Base-by-base conservation (phyloP, 2,888 invertebrate species). In the Cotesia congregata region DNA sequence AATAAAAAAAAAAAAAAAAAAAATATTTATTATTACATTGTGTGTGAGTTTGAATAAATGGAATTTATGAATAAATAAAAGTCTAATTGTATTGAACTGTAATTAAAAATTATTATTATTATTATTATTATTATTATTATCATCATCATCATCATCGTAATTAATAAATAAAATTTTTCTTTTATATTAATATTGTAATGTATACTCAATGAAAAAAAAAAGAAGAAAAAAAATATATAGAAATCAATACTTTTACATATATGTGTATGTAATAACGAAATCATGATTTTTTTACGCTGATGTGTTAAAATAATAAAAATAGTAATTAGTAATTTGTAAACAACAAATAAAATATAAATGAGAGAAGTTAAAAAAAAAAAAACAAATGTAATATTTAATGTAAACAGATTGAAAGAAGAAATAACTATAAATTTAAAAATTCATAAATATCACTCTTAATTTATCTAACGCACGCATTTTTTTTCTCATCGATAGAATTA, bases 181-280 rank as follows among this genome's bases (percentile, higher is more conserved):
- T 67, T 40, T 20, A 17, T 40, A 38, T 67, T 20, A 64, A 17
- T 61, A 74, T 59, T 30, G 39, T 61, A 67, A 64, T 40, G 50
- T 17, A 70, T 77, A 68, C 17, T 15, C 12, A 67, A 70, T 62
- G 73, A 59, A 39, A 59, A 2, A 65, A 64, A 64, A n/a, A 40
- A 72, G 60, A 30, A 67, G 30, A 77, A 74, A 71, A 74, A 64
- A 62, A 68, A 61, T 76, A 61, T 71, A 73, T 74, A 75, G 75
- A 79, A 79, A 77, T 78, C 77, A 78, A 20, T 62, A 17, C 7
- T 15, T 62, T n/a, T n/a, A 5, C 62, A 62, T 62, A 62, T 70
- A 74, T 65, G 62, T 62, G 20, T 70, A 75, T 65, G 62, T 62
- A 62, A 62, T 20, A 62, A 6, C 2, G 6, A 62, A 62, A 62